A percentile compares a stretch with the other conserved stretches of the same genome.
Conservation (phyloP, 2,797 vertebrate species). For the Protosalanx chinensis region DNA sequence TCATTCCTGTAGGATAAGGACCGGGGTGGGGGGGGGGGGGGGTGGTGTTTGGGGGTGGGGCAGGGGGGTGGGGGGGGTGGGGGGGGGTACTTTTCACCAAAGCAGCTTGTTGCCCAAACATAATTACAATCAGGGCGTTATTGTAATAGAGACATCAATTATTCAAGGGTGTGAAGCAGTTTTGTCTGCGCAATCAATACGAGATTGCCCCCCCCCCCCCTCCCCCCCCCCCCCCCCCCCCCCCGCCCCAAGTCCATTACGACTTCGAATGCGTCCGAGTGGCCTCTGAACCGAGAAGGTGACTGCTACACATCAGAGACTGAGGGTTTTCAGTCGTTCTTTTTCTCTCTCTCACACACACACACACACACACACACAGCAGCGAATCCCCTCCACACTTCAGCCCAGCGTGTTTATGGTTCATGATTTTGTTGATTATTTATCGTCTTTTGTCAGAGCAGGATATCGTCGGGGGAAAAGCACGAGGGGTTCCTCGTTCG, state of each 20-base stretch:
- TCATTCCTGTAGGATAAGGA: conserved; percentile 40
- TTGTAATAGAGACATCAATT: conserved; percentile 68
- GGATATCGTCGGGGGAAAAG: too few relatives aligned
- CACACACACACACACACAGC: neutral
- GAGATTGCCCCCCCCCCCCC: conserved; percentile 55
- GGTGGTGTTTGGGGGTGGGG: conserved; percentile 1
- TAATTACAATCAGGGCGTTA: conserved; percentile 70
- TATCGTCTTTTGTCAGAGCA: neutral
- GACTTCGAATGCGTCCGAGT: conserved; percentile 68
- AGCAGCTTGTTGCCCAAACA: conserved; percentile 60
- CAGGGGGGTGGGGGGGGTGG: conserved; percentile 33
- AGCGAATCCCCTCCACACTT: conserved; percentile 19
- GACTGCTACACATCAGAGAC: too few relatives aligned
- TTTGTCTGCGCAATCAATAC: conserved; percentile 70
- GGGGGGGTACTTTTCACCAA: too few relatives aligned
- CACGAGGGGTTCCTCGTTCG: neutral
- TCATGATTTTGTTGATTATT: too few relatives aligned
- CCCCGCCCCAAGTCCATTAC: conserved; percentile 73
- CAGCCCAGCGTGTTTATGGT: neutral
- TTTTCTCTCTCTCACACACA: neutral
- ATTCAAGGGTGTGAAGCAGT: conserved; percentile 64
- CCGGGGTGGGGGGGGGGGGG: conserved; percentile 9
- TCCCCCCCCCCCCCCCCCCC: too few relatives aligned
- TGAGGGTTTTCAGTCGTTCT: too few relatives aligned
- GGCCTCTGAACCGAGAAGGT: conserved; percentile 72